Conservation (phyloP, 1,140 invertebrate species). For the Ladona fulva region DNA sequence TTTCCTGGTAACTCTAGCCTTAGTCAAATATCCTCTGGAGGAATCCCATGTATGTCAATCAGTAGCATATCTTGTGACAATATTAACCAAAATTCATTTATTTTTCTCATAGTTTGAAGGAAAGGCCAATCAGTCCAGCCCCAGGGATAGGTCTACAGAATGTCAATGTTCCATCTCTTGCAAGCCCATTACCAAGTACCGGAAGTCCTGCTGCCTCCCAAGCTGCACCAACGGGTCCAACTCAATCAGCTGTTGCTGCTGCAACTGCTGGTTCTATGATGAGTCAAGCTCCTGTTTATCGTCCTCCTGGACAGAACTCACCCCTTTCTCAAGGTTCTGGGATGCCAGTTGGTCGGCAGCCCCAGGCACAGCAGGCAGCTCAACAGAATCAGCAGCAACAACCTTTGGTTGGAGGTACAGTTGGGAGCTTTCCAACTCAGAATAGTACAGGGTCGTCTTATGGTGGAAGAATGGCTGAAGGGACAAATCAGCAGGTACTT, state of each 20-base stretch:
- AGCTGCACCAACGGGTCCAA: not conserved
- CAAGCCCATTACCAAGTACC: slow-evolving; percentile 47
- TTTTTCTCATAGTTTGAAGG: slow-evolving; percentile 56
- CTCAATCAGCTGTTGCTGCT: not conserved
- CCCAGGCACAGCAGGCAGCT: slow-evolving; percentile 18
- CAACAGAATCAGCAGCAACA: slow-evolving; percentile 22
- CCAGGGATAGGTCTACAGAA: slow-evolving; percentile 31
- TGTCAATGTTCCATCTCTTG: slow-evolving; percentile 34
- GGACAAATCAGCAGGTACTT: slow-evolving; percentile 39
- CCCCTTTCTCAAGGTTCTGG: slow-evolving; percentile 9
- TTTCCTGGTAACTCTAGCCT: no score
- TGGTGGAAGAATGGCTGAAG: not conserved
- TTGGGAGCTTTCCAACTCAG: not conserved
- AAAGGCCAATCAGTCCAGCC: slow-evolving; percentile 65
- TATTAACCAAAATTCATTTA: slow-evolving; percentile 20
- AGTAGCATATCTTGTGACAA: not conserved
- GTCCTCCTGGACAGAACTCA: slow-evolving; percentile 14
- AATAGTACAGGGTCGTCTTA: not conserved
- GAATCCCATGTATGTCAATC: no score
- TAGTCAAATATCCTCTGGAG: no score
- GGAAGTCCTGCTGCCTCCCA: slow-evolving; percentile 35
- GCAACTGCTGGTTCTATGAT: slow-evolving; percentile 12
- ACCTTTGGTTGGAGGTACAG: slow-evolving; percentile 9
- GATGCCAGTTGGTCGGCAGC: not conserved
- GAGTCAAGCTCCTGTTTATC: slow-evolving; percentile 9